Evolutionary conservation across 2,888 invertebrate genomes (phyloP).

Genomic region (Argyresthia albistria): DNA sequence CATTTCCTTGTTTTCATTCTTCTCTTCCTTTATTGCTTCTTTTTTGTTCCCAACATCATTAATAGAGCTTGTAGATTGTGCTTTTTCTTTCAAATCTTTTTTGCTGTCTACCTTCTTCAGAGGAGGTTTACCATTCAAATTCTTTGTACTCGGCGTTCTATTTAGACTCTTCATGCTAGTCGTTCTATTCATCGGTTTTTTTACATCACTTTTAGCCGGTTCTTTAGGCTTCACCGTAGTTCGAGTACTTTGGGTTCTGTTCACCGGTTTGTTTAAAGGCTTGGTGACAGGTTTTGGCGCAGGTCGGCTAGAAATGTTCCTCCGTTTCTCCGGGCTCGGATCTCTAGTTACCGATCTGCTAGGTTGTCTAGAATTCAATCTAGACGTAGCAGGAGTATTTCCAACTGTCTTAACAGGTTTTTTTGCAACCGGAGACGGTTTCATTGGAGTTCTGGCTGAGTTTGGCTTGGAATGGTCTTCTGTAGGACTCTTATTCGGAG

Average conservation of each 20-base stretch:
- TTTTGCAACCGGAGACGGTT: slow-evolving; percentile 33
- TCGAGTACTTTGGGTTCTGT: slow-evolving; percentile 39
- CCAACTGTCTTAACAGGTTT: slow-evolving; percentile 45
- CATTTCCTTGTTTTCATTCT: slow-evolving; percentile 15
- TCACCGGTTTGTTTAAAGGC: slow-evolving; percentile 27
- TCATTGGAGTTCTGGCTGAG: slow-evolving; percentile 39
- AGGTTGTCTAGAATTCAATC: slow-evolving; percentile 53
- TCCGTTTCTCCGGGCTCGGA: slow-evolving; percentile 54
- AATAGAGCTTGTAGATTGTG: slow-evolving; percentile 21
- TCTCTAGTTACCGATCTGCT: slow-evolving; percentile 55
- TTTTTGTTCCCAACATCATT: slow-evolving; percentile 33
- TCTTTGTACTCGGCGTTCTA: slow-evolving; percentile 52
- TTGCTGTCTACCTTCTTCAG: slow-evolving; percentile 11
- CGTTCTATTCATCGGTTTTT: slow-evolving; percentile 50
- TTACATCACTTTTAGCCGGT: slow-evolving; percentile 37
- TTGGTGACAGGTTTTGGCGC: slow-evolving; percentile 20
- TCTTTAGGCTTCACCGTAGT: slow-evolving; percentile 35
- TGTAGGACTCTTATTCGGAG: slow-evolving; percentile 61
- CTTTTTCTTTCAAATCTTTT: slow-evolving; percentile 9
- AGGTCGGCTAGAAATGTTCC: slow-evolving; percentile 20
- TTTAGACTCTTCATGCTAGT: slow-evolving; percentile 55
- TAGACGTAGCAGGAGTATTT: slow-evolving; percentile 50
- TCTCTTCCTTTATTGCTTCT: slow-evolving; percentile 41
- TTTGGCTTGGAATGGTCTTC: slow-evolving; percentile 40
- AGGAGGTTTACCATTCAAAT: slow-evolving; percentile 20